Conservation (phyloP, 2,113 vertebrate species). For the Mus spicilegus region DNA sequence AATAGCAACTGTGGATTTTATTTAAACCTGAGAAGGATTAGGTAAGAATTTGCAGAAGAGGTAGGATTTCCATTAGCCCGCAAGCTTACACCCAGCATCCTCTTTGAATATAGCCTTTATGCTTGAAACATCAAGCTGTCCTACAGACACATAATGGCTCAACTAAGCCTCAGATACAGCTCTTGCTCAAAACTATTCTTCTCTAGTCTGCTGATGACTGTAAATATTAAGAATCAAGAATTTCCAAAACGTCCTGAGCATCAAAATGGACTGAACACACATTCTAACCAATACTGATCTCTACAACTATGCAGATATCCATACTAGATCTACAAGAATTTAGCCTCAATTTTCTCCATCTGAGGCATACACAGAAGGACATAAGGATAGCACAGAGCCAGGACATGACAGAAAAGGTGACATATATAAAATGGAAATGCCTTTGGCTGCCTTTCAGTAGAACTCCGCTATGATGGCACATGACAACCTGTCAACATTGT, state of each 20-base stretch:
- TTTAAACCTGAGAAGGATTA: conserved; percentile 74
- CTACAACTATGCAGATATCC: neutral
- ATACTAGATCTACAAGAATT: neutral
- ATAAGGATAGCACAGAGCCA: neutral
- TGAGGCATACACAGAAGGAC: neutral
- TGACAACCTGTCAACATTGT: neutral
- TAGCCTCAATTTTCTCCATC: neutral
- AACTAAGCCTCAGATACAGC: conserved; percentile 40
- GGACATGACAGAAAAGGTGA: neutral
- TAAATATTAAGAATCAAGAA: neutral
- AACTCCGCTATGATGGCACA: neutral
- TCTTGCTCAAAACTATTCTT: conserved; percentile 1
- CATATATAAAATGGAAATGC: neutral
- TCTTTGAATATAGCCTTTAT: conserved; percentile 37
- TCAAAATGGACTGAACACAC: neutral
- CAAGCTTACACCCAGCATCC: conserved; percentile 15
- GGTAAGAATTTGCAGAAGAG: conserved; percentile 70
- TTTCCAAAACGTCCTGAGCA: conserved; percentile 9
- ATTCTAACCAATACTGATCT: conserved; percentile 6
- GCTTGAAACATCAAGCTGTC: conserved; percentile 1
- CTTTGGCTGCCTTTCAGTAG: neutral
- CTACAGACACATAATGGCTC: neutral
- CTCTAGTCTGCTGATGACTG: conserved; percentile 7
- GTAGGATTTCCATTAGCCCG: conserved; percentile 72
- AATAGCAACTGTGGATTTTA: conserved; percentile 66